Conservation (phyloP, 1,140 invertebrate genomes). For the Orius insidiosus region DNA sequence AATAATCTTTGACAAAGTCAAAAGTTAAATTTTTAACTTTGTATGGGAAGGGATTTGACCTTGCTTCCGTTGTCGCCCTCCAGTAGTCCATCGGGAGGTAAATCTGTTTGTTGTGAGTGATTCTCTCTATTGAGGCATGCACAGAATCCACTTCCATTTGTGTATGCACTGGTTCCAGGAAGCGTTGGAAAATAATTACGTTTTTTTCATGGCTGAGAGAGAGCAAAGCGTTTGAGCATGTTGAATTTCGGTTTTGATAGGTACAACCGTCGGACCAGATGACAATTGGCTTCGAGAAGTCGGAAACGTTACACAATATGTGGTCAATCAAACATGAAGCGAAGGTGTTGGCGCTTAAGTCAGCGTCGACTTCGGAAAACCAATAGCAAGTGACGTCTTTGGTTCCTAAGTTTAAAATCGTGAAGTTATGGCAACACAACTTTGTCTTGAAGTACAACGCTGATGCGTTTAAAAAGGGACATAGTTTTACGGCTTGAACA, state of each 20-base stretch:
- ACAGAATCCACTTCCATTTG: constrained; percentile 28
- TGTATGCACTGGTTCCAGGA: constrained; percentile 26
- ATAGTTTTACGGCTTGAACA: constrained; percentile 26
- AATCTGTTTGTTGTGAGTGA: constrained; percentile 20
- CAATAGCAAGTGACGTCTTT: constrained; percentile 24
- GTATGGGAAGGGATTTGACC: constrained; percentile 8
- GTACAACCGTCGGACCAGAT: constrained; percentile 22
- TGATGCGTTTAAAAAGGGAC: constrained; percentile 24
- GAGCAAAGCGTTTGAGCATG: constrained; percentile 24
- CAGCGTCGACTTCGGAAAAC: constrained; percentile 27
- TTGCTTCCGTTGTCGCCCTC: constrained; percentile 12
- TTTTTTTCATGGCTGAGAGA: constrained; percentile 19
- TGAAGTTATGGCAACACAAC: constrained; percentile 27
- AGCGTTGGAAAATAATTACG: constrained; percentile 26
- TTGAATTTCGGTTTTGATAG: constrained; percentile 24
- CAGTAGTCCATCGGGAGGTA: constrained; percentile 18
- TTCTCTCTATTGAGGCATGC: constrained; percentile 22
- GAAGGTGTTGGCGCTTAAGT: constrained; percentile 26
- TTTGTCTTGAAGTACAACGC: constrained; percentile 29
- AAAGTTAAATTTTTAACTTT: background rate
- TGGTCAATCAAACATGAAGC: constrained; percentile 24
- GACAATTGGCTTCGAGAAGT: constrained; percentile 1
- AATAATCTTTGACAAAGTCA: background rate
- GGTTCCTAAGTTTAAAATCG: constrained; percentile 26
- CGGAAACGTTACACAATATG: constrained; percentile 15